Evolutionary conservation across 2,888 invertebrate genomes (phyloP), one percentile per base, ranked within the genome.

Genomic region (Vandiemenella viatica): DNA sequence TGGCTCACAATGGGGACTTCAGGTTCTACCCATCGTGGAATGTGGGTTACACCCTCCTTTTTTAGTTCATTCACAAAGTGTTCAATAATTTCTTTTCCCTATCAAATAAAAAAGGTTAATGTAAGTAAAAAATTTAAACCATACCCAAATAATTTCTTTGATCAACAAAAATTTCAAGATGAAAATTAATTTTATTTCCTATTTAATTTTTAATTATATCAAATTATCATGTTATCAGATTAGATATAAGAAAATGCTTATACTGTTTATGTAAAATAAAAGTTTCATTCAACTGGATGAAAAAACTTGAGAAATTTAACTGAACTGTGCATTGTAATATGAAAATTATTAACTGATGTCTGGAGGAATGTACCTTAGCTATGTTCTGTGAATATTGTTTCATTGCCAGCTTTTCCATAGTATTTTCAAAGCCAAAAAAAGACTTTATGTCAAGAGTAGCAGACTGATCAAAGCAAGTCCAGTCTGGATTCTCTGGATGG

Each of bases 381-480:
- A 90, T 82, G 63, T 87, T 90, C 43, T 82, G 75, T 4, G 90
- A 84, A 63, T 95, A 95, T 63, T 95, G 93, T 62, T 92, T 93
- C 82, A 93, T 92, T 44, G 92, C 89, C 60, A 95, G 76, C 66
- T 93, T 95, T 69, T 95, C 95, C 62, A 93, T 90, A 1, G 89
- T 85, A 63, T 79, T 83, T 69, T 95, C 95, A 61, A 95, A 84
- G 0, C 93, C 92, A 68, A 92, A 92, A 70, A 95, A 95, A 60
- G 84, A 91, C 65, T 88, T 91, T 45, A 95, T 90, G 67, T 93
- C 93, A 51, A 95, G 74, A 57, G 82, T 79, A 18, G 93, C 93
- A 48, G 78, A 80, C 69, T 93, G 93, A 67, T 95, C 93, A 69
- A 95, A 95, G 63, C 93, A 93, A 1, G 95, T 95, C 93, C 93